Evolutionary conservation across 2,113 vertebrate species (phyloP).

Genomic region (Sinocyclocheilus grahami): DNA sequence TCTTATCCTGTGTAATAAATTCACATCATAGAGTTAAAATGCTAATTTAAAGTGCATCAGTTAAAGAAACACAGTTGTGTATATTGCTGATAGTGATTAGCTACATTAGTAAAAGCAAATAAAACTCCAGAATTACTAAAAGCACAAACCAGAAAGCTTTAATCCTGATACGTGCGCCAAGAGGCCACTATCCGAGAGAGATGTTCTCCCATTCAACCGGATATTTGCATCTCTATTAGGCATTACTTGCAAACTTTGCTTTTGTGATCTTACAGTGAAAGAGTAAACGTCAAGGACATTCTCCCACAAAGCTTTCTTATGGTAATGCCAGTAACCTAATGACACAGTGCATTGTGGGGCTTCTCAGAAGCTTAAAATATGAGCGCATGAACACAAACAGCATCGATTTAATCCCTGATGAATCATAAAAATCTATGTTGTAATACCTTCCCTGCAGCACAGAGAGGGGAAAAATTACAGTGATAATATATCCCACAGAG

Average conservation of each 20-base stretch:
- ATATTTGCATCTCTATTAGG: slow-evolving; percentile 4
- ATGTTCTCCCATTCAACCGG: not conserved
- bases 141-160: not conserved
- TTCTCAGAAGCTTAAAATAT: slow-evolving; percentile 26
- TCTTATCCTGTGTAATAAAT: not conserved
- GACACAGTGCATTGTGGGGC: not conserved
- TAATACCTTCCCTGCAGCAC: slow-evolving; percentile 10
- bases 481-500: slow-evolving; percentile 27
- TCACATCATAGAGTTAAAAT: not conserved
- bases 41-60: not conserved
- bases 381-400: not conserved
- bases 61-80: not conserved
- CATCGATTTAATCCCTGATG: slow-evolving; percentile 6
- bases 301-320: slow-evolving; percentile 36
- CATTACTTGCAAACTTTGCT: slow-evolving; percentile 7
- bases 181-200: not conserved
- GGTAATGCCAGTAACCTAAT: slow-evolving; percentile 25
- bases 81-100: not conserved
- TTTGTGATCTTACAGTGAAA: slow-evolving; percentile 5
- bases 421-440: slow-evolving; percentile 1
- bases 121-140: not conserved
- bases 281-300: slow-evolving; percentile 14
- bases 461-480: not conserved
- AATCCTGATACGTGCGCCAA: not conserved
- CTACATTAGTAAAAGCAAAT: slow-evolving; percentile 15